Evolutionary conservation across 1,140 invertebrate genomes (phyloP), one percentile per base, ranked within the genome.

Genomic region (Plodia interpunctella): DNA sequence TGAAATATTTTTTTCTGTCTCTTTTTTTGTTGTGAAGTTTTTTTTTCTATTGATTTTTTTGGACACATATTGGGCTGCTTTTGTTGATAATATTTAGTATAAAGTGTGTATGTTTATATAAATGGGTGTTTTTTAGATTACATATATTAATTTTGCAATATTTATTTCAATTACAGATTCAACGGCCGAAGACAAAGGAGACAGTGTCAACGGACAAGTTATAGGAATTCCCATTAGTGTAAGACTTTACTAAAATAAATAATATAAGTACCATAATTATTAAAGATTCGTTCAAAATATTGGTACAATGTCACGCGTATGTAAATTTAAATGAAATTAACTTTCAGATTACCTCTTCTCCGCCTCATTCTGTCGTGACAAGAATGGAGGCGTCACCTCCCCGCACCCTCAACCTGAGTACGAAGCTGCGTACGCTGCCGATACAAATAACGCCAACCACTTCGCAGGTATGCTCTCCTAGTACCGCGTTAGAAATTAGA

Each of bases 141-240:
- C n/a, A n/a, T n/a, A n/a, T n/a, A 35, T 11, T 35, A 35, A 35
- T 35, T 44, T 44, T 44, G 5, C 2, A 44, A 44, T 2, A 49
- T 49, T 56, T 57, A 38, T 57, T 8, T 65, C 25, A 54, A 3
- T 80, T 78, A 32, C 77, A 88, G 84, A 86, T 65, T 58, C 62
- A 19, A 55, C 63, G 20, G 49, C 62, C 30, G 78, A 80, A 55
- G 80, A 83, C 6, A 80, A 79, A 60, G 78, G 82, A 25, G 76
- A 76, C 11, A 65, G 56, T 59, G 61, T 78, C 10, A 88, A 82
- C 57, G 82, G 78, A 19, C 82, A 83, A 73, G 62, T 85, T 58
- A 64, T 86, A 74, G 81, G 86, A 72, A 81, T 83, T 64, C 80
- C 83, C 66, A 74, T 88, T 68, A 87, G 76, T 80, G 86, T 88